Percentiles rank a stretch among this genome's conserved stretches.
phyloP scores from a whole-genome alignment of 2,113 vertebrate species.

The Phodopus roborovskii region DNA sequence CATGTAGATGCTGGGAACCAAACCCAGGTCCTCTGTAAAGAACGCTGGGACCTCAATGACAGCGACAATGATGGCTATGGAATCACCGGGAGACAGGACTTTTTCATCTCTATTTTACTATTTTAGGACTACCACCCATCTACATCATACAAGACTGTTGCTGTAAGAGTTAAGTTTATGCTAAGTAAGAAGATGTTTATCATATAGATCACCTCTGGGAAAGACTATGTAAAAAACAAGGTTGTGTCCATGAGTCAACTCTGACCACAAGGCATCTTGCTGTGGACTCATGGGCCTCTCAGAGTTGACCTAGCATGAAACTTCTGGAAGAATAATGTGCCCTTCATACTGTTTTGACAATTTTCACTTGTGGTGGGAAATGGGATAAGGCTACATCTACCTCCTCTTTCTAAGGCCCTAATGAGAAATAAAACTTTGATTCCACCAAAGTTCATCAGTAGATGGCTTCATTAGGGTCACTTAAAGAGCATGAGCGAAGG shows the following conservation, averaged over 20 bases:
- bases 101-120: not conserved
- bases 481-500: not conserved
- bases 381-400: not conserved
- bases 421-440: not conserved
- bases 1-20: not conserved
- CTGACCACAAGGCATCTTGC: not conserved
- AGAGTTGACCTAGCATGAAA: fast-evolving
- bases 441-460: not conserved
- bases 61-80: not conserved
- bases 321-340: not conserved
- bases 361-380: not conserved
- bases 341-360: not conserved
- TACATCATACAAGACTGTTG: not conserved
- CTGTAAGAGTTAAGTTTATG: not conserved
- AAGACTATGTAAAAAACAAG: not conserved
- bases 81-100: not conserved
- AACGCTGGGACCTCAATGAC: not conserved
- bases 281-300: not conserved
- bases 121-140: not conserved
- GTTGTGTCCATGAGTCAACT: not conserved
- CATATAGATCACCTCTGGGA: not conserved
- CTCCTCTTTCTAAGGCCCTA: not conserved
- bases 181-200: not conserved
- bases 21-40: not conserved
- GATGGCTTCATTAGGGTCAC: not conserved